phyloP scores from a whole-genome alignment of 1,140 invertebrate genomes.

The Asobara japonica region DNA sequence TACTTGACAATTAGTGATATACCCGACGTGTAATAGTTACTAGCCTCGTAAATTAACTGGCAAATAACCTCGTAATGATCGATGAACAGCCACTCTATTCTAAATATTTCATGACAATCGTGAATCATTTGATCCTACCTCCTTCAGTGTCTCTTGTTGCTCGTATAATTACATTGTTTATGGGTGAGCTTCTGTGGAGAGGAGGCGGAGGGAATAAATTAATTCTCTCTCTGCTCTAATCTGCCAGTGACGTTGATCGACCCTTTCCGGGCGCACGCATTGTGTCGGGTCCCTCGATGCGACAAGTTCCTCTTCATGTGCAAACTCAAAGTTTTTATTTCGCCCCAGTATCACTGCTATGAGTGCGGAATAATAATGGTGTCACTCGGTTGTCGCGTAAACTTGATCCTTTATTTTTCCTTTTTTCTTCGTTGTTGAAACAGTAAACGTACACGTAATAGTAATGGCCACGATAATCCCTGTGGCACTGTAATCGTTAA shows the following conservation, averaged over 20 bases:
- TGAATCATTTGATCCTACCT: background rate
- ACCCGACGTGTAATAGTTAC: background rate
- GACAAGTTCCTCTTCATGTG: background rate
- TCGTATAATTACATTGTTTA: slow-evolving; percentile 7
- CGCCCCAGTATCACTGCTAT: background rate
- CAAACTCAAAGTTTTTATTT: background rate
- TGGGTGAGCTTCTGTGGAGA: background rate
- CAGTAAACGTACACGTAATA: background rate
- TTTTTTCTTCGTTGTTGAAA: background rate
- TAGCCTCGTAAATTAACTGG: background rate
- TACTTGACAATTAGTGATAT: background rate
- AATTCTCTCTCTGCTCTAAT: slow-evolving; percentile 38
- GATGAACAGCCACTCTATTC: background rate
- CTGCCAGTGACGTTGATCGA: slow-evolving; percentile 37
- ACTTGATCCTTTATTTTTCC: background rate
- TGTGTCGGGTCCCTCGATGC: slow-evolving; percentile 12
- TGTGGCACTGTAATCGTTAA: background rate
- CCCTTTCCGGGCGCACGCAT: slow-evolving; percentile 40
- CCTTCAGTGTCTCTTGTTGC: background rate
- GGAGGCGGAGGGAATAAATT: slow-evolving; percentile 37
- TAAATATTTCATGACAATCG: background rate
- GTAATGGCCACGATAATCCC: background rate
- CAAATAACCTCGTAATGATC: background rate
- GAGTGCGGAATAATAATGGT: background rate
- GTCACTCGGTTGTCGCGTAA: background rate